These are phyloP conservation scores for Decapterus maruadsi DNA, from an alignment of 2,797 vertebrate species.

Conservation along the genomic window DNA sequence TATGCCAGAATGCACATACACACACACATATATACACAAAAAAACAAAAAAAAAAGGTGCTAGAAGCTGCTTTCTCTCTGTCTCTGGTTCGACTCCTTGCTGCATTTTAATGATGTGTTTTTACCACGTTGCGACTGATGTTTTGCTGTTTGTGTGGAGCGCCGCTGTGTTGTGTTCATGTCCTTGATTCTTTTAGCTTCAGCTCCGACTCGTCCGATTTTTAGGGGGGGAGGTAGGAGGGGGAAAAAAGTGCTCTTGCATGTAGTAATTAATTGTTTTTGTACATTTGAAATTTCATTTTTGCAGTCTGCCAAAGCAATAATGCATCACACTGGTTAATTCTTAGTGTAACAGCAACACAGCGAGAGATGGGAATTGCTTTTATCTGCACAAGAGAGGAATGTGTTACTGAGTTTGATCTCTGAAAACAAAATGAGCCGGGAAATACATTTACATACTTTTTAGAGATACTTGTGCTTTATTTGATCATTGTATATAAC, in stretches of 20 bases:
- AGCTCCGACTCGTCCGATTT: conserved; percentile 10
- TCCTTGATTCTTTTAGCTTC: conserved; percentile 31
- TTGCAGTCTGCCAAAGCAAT: conserved; percentile 12
- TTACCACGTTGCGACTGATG: conserved; percentile 29
- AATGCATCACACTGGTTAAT: neutral
- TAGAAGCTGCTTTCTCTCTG: conserved; percentile 4
- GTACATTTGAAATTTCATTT: conserved; percentile 7
- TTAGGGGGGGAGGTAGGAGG: too few species aligned
- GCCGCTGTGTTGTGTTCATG: neutral
- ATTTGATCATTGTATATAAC: too few species aligned
- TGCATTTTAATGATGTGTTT: conserved; percentile 55
- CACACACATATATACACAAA: neutral
- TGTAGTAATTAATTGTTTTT: conserved; percentile 36
- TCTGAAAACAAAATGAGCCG: neutral
- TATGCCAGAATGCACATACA: conserved; percentile 2
- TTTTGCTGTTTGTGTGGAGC: conserved; percentile 9
- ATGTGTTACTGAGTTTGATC: neutral
- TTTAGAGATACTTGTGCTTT: neutral
- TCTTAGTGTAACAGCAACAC: neutral
- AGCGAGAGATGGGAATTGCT: neutral
- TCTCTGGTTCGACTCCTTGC: conserved; percentile 30
- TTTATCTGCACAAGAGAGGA: neutral
- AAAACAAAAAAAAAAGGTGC: neutral
- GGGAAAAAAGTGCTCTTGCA: neutral
- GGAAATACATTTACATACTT: neutral